Conservation (phyloP, 2,888 invertebrate genomes). For the Rugalucina vietnamica region DNA sequence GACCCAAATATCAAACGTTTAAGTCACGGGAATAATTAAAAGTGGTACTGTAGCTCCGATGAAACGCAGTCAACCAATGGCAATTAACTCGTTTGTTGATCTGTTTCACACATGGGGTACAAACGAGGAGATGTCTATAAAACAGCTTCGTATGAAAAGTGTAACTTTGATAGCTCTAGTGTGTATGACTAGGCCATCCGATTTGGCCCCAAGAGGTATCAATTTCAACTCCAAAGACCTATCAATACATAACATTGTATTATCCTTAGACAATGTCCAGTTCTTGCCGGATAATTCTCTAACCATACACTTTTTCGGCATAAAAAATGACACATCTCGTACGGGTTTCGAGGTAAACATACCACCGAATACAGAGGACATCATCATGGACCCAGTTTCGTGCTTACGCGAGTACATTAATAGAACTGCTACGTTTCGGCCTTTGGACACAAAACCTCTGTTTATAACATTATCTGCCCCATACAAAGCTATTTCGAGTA, state of each 20-base stretch:
- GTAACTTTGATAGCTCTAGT: slow-evolving; percentile 1
- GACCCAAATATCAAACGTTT: background rate
- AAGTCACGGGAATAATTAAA: background rate
- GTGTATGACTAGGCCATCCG: background rate
- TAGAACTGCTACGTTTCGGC: background rate
- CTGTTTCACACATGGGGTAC: background rate
- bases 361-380: slow-evolving; percentile 9
- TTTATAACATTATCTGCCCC: background rate
- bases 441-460: background rate
- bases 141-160: background rate
- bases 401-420: slow-evolving; percentile 1
- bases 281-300: slow-evolving; percentile 10
- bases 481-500: slow-evolving; percentile 1
- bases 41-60: background rate
- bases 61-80: slow-evolving; percentile 1
- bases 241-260: background rate
- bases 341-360: slow-evolving; percentile 20
- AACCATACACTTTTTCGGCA: slow-evolving; percentile 21
- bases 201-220: background rate
- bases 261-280: slow-evolving; percentile 1
- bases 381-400: slow-evolving; percentile 8
- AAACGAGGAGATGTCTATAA: background rate
- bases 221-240: background rate
- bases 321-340: slow-evolving; percentile 28
- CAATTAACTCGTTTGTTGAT: background rate